A percentile compares a stretch with the other conserved stretches of the same genome.
phyloP scores from a whole-genome alignment of 1,140 invertebrate genomes.

The Calephelis nemesis region DNA sequence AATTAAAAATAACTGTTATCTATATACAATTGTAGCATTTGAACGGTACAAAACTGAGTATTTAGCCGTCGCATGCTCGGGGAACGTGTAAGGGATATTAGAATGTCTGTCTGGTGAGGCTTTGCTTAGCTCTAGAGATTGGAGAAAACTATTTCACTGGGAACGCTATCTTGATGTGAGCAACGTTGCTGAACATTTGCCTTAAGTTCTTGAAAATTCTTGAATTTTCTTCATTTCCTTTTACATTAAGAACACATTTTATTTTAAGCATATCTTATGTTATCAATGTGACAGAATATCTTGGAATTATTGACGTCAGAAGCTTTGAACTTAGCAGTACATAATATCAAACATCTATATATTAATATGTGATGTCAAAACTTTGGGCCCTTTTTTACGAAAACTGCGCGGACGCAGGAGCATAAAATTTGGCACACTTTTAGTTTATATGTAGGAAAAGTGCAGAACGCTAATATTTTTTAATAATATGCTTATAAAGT shows the following conservation, averaged over 20 bases:
- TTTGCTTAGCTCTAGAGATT: constrained; percentile 31
- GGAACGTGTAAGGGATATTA: constrained; percentile 31
- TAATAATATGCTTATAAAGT: too few relatives aligned
- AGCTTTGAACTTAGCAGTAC: too few relatives aligned
- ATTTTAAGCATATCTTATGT: too few relatives aligned
- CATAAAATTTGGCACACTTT: too few relatives aligned
- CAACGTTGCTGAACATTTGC: constrained; percentile 6
- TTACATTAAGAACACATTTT: neutral
- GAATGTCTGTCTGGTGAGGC: constrained; percentile 34
- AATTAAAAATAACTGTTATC: neutral
- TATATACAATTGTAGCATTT: neutral
- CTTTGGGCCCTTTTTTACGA: too few relatives aligned
- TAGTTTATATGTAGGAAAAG: too few relatives aligned
- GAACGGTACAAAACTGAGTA: constrained; percentile 6
- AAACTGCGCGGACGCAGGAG: too few relatives aligned
- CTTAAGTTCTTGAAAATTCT: constrained; percentile 6
- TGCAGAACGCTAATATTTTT: too few relatives aligned
- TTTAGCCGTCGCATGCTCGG: constrained; percentile 21
- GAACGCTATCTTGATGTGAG: constrained; percentile 13
- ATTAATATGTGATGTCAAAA: too few relatives aligned
- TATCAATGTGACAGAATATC: too few relatives aligned
- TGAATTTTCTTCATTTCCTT: neutral
- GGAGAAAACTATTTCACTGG: constrained; percentile 30
- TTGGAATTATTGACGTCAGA: too few relatives aligned
- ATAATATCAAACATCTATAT: too few relatives aligned